phyloP scores from a whole-genome alignment of 2,888 invertebrate species.

The Athalia cordata region DNA sequence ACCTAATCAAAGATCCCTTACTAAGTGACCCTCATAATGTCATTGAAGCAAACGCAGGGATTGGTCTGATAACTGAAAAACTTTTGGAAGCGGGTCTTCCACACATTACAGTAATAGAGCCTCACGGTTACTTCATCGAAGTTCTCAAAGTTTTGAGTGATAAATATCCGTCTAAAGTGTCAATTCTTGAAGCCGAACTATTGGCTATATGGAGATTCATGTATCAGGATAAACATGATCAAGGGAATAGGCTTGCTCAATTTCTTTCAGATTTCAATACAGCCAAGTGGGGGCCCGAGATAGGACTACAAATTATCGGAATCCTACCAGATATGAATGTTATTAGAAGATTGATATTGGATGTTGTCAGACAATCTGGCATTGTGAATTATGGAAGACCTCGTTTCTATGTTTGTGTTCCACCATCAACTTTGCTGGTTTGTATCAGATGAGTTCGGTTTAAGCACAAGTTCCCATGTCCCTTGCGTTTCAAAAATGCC shows the following conservation, averaged over 20 bases:
- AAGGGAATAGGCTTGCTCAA: conserved; percentile 75
- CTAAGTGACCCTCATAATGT: conserved; percentile 69
- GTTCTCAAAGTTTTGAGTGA: conserved; percentile 73
- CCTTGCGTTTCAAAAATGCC: background rate
- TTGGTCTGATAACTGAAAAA: conserved; percentile 79
- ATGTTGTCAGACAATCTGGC: conserved; percentile 77
- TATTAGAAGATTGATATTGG: conserved; percentile 79
- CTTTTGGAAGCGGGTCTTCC: conserved; percentile 75
- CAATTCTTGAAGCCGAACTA: conserved; percentile 76
- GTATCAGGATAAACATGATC: conserved; percentile 78
- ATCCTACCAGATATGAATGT: conserved; percentile 77
- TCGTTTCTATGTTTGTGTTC: conserved; percentile 79
- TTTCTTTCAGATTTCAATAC: conserved; percentile 76
- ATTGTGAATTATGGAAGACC: conserved; percentile 78
- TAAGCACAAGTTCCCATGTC: too few species aligned
- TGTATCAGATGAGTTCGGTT: conserved; percentile 55
- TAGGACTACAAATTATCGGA: conserved; percentile 78
- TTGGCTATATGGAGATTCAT: conserved; percentile 77
- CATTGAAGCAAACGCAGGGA: conserved; percentile 83
- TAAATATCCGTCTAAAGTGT: conserved; percentile 72
- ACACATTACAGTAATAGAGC: conserved; percentile 79
- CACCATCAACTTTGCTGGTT: conserved; percentile 79
- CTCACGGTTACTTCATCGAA: conserved; percentile 74
- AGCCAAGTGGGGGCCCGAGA: conserved; percentile 73
- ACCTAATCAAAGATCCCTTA: conserved; percentile 70